phyloP scores from a whole-genome alignment of 2,113 vertebrate genomes.

The Anguilla japonica region DNA sequence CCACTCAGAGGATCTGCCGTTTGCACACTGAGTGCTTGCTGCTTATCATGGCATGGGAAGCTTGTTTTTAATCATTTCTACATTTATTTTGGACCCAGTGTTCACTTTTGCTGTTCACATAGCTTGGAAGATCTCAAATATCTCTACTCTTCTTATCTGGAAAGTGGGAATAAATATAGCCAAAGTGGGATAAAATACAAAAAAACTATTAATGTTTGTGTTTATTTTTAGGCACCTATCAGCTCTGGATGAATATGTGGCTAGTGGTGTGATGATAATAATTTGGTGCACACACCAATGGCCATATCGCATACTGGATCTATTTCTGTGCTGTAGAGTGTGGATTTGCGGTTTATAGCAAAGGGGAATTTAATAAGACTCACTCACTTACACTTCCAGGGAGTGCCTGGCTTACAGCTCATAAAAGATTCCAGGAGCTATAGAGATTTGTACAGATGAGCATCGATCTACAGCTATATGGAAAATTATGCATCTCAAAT shows the following conservation, averaged over 20 bases:
- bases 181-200: neutral
- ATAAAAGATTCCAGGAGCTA: neutral
- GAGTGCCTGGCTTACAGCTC: neutral
- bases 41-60: neutral
- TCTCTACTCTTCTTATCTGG: neutral
- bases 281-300: neutral
- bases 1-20: neutral
- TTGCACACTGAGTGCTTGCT: neutral
- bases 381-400: neutral
- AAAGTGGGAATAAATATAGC: neutral
- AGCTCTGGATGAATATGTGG: neutral
- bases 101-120: neutral
- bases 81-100: neutral
- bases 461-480: neutral
- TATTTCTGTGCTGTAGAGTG: neutral
- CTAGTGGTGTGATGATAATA: neutral
- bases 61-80: neutral
- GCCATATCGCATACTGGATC: neutral
- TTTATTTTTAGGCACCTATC: neutral
- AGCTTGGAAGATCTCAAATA: neutral
- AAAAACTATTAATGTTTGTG: constrained; percentile 3
- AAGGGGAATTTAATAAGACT: neutral
- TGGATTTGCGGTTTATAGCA: neutral
- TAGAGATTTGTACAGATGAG: neutral
- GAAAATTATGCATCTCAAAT: too few species aligned